Evolutionary conservation across 2,888 invertebrate genomes (phyloP).

Genomic region (Crepidodera aurea): DNA sequence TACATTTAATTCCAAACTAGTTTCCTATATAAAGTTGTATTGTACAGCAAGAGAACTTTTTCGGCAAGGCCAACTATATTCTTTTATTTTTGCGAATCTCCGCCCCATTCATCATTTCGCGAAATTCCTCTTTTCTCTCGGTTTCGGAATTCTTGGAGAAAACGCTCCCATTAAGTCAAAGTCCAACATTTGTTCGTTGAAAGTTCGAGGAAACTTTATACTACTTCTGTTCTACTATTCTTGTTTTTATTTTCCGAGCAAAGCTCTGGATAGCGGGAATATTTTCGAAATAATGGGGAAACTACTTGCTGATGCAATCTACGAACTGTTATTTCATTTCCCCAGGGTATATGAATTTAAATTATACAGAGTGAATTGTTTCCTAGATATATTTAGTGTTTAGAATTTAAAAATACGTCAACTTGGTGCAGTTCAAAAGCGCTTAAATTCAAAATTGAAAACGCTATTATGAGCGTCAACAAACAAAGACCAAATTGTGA

Average conservation of each 20-base stretch:
- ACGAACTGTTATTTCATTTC: constrained; percentile 13
- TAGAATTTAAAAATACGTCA: no score
- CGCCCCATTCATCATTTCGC: not conserved
- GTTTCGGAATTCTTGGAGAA: not conserved
- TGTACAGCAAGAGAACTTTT: no score
- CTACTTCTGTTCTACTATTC: not conserved
- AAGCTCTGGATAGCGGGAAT: not conserved
- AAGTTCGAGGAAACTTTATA: constrained; percentile 2
- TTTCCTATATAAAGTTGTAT: no score
- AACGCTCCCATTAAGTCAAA: constrained; percentile 3
- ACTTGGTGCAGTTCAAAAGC: no score
- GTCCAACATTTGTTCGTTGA: constrained; percentile 2
- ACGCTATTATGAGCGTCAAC: no score
- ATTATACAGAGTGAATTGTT: no score
- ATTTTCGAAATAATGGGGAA: not conserved
- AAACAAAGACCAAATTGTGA: no score
- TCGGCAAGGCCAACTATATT: no score
- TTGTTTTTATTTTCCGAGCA: constrained; percentile 1
- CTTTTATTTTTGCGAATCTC: no score
- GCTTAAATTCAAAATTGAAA: no score
- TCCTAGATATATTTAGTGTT: no score
- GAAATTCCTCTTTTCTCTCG: not conserved
- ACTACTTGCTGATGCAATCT: constrained; percentile 12
- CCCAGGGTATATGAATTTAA: not conserved
- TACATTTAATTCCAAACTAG: no score